Percentiles rank a stretch among this genome's conserved stretches.
These are phyloP conservation scores for Notarius quadriscutis DNA, from an alignment of 2,113 vertebrate genomes.

Conservation along the genomic window DNA sequence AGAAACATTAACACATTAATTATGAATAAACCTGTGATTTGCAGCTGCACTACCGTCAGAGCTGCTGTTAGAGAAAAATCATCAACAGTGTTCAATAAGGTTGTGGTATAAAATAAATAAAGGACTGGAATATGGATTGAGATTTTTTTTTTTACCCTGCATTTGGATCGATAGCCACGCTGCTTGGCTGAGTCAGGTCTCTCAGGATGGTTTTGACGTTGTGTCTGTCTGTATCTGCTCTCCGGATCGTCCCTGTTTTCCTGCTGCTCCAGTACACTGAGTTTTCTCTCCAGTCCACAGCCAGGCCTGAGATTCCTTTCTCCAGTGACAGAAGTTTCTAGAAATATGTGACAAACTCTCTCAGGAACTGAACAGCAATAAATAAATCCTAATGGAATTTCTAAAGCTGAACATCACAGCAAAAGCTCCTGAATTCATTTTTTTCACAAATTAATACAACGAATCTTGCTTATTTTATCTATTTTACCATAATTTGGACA, in stretches of 20 bases:
- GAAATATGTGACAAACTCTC: conserved; percentile 49
- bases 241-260: conserved; percentile 81
- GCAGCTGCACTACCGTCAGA: not conserved
- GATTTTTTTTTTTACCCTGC: conserved; percentile 76
- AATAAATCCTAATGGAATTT: not conserved
- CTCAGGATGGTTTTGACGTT: conserved; percentile 75
- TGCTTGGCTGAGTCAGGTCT: conserved; percentile 73
- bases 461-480: not conserved
- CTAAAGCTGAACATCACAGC: not conserved
- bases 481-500: not conserved
- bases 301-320: conserved; percentile 83
- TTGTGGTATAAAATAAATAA: not conserved
- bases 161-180: conserved; percentile 78
- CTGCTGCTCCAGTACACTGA: conserved; percentile 81
- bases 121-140: not conserved
- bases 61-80: not conserved
- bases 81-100: not conserved
- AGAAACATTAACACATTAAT: not conserved
- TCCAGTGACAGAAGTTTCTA: conserved; percentile 81
- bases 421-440: not conserved
- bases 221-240: conserved; percentile 77
- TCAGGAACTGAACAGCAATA: not conserved
- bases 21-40: not conserved
- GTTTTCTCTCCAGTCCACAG: conserved; percentile 87
- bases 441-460: not conserved